Base-by-base conservation (phyloP, 2,113 vertebrate species). In the Corythornis cristatus region DNA sequence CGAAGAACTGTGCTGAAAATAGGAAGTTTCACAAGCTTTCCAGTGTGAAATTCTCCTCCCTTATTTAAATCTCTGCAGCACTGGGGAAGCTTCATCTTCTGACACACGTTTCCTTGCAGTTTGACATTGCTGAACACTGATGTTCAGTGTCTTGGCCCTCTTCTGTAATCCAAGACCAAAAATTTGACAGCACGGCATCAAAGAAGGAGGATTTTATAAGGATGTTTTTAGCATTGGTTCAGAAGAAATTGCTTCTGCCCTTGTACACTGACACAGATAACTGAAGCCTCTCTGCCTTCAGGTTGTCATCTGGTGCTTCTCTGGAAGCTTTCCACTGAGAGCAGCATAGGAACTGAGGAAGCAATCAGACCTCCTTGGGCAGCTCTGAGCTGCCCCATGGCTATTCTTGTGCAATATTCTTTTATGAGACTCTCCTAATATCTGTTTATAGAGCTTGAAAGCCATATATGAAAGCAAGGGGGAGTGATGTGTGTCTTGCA, bases 21-120 rank as follows among this genome's bases (percentile, higher is more conserved):
- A 92, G 65, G 50, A 89, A 57, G 19, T 58, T 93, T 94, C 66
- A 89, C 74, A 92, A 81, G 65, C 43, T 66, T 88, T 48, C 18
- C 82, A 86, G 68, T 12, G 12, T 93, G 90, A 95, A 89, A 83
- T 80, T 87, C 68, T 95, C 71, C 54, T 92, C 60, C 60, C 9
- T 77, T 93, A 82, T 66, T 83, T 4, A 89, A 93, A 73, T 65
- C 77, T 85, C 75, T 87, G 46, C 40, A 85, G 53, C 31, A 86
- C 68, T 67, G 37, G 8, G 48, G 67, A 87, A 89, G 82, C 75
- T 76, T 83, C 77, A 31, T 74, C 56, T 94, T 96, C 66, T 85
- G 82, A 83, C 85, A 77, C 23, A 71, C 15, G 35, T 83, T 91
- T 95, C 74, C 67, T 91, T 54, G 22, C 75, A 76, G 58, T 80